Conservation (phyloP, 2,797 vertebrate species). For the Dicrostonyx torquatus region DNA sequence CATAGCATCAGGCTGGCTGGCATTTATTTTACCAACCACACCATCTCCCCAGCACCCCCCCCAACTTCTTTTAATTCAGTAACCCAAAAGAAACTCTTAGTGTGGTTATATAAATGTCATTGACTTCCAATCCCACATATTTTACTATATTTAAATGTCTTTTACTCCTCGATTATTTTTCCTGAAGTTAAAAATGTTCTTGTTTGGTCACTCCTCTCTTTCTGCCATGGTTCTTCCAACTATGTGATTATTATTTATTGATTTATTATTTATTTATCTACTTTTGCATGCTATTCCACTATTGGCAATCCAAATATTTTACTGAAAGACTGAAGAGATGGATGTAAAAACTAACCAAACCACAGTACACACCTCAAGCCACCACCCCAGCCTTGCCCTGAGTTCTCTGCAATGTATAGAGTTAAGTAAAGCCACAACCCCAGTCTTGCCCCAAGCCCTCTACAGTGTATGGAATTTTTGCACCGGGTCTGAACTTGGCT, state of each 20-base stretch:
- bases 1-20: neutral
- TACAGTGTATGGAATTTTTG: neutral
- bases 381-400: neutral
- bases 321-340: neutral
- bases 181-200: slow-evolving; percentile 15
- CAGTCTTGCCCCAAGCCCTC: neutral
- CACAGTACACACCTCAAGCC: neutral
- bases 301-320: slow-evolving; percentile 8
- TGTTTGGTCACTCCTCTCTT: neutral
- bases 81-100: neutral
- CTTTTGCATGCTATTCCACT: neutral
- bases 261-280: neutral
- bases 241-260: neutral
- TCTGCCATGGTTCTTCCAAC: neutral
- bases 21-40: neutral
- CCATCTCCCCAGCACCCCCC: neutral
- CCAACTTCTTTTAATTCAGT: neutral
- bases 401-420: neutral
- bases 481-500: neutral
- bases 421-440: neutral
- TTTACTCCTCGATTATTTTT: neutral
- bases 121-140: neutral
- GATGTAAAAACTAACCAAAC: neutral
- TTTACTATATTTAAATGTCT: neutral
- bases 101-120: neutral